Evolutionary conservation across 2,113 vertebrate species (phyloP).

Genomic region (Ameiurus melas): DNA sequence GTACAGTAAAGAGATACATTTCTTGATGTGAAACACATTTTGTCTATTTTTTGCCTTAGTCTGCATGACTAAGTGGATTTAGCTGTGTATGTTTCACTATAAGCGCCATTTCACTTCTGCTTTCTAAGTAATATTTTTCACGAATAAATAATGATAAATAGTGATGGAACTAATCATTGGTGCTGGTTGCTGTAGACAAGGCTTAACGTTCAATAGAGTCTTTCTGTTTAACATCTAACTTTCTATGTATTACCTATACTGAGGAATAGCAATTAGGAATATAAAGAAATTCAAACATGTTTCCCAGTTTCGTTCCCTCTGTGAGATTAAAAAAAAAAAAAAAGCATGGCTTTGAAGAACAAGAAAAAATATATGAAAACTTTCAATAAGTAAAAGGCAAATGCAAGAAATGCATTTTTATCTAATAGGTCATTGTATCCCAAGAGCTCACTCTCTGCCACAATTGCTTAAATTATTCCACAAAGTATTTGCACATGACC

Average conservation of each 20-base stretch:
- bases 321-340: not conserved
- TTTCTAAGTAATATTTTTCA: not conserved
- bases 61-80: not conserved
- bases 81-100: not conserved
- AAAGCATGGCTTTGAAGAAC: not conserved
- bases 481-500: conserved; percentile 56
- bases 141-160: not conserved
- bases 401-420: not conserved
- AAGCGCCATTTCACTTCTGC: not conserved
- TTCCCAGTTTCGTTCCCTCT: not conserved
- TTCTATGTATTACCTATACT: not conserved
- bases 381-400: not conserved
- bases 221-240: not conserved
- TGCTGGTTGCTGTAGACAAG: not conserved
- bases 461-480: conserved; percentile 51
- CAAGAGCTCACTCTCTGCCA: not conserved
- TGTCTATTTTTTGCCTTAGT: not conserved
- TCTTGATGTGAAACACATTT: not conserved
- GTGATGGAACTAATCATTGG: not conserved
- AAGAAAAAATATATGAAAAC: not conserved
- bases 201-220: not conserved
- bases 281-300: conserved; percentile 8
- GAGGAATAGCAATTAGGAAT: not conserved
- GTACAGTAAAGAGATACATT: not conserved
- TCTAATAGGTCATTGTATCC: conserved; percentile 41